Evolutionary conservation across 1,140 invertebrate species (phyloP).

Genomic region (Pseudomyrmex flavicornis): DNA sequence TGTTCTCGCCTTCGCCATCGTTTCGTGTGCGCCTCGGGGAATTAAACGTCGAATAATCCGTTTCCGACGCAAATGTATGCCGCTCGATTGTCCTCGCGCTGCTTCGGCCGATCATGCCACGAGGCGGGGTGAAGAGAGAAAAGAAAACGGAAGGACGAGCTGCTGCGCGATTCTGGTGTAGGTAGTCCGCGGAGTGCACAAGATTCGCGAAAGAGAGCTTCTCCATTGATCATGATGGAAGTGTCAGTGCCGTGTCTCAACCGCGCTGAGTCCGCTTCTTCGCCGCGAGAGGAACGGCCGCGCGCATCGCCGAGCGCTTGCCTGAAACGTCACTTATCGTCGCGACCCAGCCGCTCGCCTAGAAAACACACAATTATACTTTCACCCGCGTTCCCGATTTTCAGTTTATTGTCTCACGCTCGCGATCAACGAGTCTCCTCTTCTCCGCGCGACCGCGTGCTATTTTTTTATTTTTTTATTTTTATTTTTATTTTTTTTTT

Average conservation of each 20-base stretch:
- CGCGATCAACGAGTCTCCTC: too few species aligned
- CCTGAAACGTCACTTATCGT: slow-evolving; percentile 18
- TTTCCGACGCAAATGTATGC: background rate
- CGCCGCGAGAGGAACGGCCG: slow-evolving; percentile 40
- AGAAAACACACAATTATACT: slow-evolving; percentile 58
- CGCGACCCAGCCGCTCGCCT: background rate
- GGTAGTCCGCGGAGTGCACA: background rate
- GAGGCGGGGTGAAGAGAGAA: background rate
- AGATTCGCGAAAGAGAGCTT: background rate
- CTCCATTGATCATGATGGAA: background rate
- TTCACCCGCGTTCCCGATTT: slow-evolving; percentile 69
- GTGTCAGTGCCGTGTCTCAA: background rate
- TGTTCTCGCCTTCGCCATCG: slow-evolving; percentile 1
- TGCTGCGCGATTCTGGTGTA: background rate
- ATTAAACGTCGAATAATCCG: background rate
- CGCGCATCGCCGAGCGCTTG: slow-evolving; percentile 36
- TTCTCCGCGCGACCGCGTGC: background rate
- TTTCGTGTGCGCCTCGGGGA: background rate
- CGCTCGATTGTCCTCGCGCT: background rate
- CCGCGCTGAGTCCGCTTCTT: too few species aligned
- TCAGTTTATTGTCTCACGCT: slow-evolving; percentile 60
- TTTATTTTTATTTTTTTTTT: too few species aligned
- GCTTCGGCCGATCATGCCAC: background rate
- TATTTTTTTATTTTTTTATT: too few species aligned
- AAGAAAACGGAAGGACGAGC: background rate